phyloP scores from a whole-genome alignment of 2,888 invertebrate species.

The Electrophaes corylata region DNA sequence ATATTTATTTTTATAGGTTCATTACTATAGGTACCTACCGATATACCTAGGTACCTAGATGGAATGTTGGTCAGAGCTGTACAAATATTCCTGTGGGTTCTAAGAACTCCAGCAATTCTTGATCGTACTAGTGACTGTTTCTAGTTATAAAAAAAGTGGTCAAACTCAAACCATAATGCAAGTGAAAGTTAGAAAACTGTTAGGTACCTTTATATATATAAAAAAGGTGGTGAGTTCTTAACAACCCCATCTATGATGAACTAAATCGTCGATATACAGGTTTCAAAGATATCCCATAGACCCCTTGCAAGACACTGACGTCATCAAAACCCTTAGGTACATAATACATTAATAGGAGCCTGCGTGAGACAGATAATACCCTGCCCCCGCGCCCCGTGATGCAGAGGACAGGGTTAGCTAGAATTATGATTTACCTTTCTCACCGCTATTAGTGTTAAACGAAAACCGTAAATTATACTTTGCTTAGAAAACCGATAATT shows the following conservation, averaged over 20 bases:
- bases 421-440: conserved; percentile 1
- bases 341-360: conserved; percentile 19
- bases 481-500: background rate
- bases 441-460: background rate
- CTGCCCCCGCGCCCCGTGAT: background rate
- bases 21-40: too few species aligned
- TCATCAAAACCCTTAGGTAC: conserved; percentile 21
- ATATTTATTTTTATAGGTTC: too few species aligned
- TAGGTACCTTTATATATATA: too few species aligned
- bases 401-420: conserved; percentile 10
- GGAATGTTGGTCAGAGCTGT: too few species aligned
- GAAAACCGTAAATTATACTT: background rate
- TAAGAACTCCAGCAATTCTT: too few species aligned
- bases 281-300: conserved; percentile 11
- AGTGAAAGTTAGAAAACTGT: too few species aligned
- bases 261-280: conserved; percentile 5
- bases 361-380: conserved; percentile 25
- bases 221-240: too few species aligned
- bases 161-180: too few species aligned
- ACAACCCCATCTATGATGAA: background rate
- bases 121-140: too few species aligned
- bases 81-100: too few species aligned
- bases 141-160: too few species aligned
- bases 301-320: conserved; percentile 17
- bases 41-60: too few species aligned